Base-by-base conservation (phyloP, 2,797 vertebrate genomes). In the Sebastes iracundus region DNA sequence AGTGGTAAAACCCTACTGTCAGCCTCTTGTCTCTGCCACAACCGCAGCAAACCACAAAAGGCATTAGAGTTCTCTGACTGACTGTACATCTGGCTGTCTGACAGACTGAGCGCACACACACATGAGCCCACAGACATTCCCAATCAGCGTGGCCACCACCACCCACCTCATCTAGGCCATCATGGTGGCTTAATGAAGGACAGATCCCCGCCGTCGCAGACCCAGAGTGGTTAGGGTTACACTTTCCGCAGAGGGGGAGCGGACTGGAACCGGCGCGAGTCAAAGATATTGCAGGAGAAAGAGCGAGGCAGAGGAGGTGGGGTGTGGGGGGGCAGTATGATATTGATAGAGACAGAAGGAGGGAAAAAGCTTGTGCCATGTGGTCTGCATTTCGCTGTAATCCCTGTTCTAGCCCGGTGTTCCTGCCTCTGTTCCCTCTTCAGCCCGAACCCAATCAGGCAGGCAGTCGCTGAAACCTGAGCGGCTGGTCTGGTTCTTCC, bases 371-470 rank as follows among this genome's bases (percentile, higher is more conserved):
- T 85, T 70, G 82, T 88, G 81, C 90, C 94, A 95, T 94, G 93
- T 95, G 94, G 91, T 94, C 87, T 90, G 88, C 86, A 92, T 95
- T 95, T 93, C 6, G 52, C 67, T 83, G 68, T 91, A 92, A 92
- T 93, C 92, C 90, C 81, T 82, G 56, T 77, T 92, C 87, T 52
- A 91, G 91, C 80, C 82, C 4, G 80, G 84, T 86, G 86, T 92
- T 91, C 86, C 84, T 77, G 88, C 78, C 84, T 89, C 68, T 56
- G 77, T 86, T 84, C 76, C 86, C 69, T 87, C 77, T 38, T 64
- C 86, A 75, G 71, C 58, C 71, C 72, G 68, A 77, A 86, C 64
- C 63, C 87, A 91, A 86, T 88, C 79, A 90, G 87, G 35, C 70
- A 8, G 22, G 42, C 70, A 8, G 22, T n/a, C 30, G 12, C 69